These are phyloP conservation scores for Grapholita molesta DNA, from an alignment of 1,140 invertebrate genomes.

Conservation along the genomic window DNA sequence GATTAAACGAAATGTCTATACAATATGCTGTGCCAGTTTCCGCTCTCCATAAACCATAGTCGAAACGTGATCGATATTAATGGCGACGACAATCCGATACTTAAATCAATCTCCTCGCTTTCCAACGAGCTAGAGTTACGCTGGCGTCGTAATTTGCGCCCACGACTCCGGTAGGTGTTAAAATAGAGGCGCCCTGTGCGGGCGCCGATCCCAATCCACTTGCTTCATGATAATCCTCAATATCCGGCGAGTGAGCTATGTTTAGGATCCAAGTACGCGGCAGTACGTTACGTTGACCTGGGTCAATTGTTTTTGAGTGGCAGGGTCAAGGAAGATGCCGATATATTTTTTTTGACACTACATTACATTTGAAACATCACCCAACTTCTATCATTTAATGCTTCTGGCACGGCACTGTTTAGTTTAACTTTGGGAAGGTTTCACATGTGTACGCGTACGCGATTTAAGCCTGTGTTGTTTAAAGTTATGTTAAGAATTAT, in stretches of 20 bases:
- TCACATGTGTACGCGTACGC: too few species aligned
- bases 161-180: constrained; percentile 65
- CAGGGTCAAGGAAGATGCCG: background rate
- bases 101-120: constrained; percentile 31
- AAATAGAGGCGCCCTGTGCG: constrained; percentile 71
- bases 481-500: too few species aligned
- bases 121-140: constrained; percentile 28
- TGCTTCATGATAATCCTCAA: constrained; percentile 71
- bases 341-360: too few species aligned
- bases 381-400: too few species aligned
- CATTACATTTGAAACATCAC: too few species aligned
- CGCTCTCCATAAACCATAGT: background rate
- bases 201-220: constrained; percentile 61
- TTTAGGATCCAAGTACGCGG: constrained; percentile 35
- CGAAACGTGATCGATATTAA: constrained; percentile 12
- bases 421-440: too few species aligned
- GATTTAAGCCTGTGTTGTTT: too few species aligned
- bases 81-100: constrained; percentile 24
- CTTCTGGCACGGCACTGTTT: too few species aligned
- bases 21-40: background rate
- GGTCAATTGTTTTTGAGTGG: background rate
- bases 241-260: constrained; percentile 59
- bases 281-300: constrained; percentile 9
- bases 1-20: background rate
- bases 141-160: constrained; percentile 62